Percentiles rank a stretch among this genome's conserved stretches.
Evolutionary conservation across 1,140 invertebrate species (phyloP).

Genomic region (Drosophila willistoni): DNA sequence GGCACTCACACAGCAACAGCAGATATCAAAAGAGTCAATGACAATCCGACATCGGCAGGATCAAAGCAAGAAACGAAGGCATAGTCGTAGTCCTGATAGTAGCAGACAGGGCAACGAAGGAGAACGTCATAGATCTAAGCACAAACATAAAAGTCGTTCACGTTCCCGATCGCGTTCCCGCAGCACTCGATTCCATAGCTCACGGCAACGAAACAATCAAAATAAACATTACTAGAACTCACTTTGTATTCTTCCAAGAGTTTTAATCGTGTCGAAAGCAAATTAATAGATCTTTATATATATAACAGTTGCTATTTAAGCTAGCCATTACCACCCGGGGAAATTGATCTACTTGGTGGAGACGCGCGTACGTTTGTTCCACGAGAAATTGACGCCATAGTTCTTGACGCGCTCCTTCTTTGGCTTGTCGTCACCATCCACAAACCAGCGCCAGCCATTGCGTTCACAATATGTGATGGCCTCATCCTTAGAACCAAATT

Average conservation of each 20-base stretch:
- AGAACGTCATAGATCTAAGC: neutral
- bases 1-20: constrained; percentile 45
- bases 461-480: constrained; percentile 97
- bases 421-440: constrained; percentile 89
- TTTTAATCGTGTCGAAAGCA: neutral
- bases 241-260: neutral
- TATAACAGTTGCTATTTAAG: constrained; percentile 21
- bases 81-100: constrained; percentile 13
- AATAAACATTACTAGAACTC: constrained; percentile 9
- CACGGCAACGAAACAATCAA: neutral
- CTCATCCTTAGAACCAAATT: constrained; percentile 92
- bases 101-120: neutral
- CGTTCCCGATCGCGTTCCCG: constrained; percentile 8
- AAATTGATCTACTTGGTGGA: constrained; percentile 92
- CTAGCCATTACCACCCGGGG: neutral
- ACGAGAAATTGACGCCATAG: constrained; percentile 97
- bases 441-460: constrained; percentile 95
- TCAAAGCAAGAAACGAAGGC: constrained; percentile 1
- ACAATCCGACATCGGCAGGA: neutral
- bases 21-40: neutral
- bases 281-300: constrained; percentile 27
- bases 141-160: constrained; percentile 9
- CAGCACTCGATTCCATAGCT: constrained; percentile 3
- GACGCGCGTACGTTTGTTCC: constrained; percentile 96
- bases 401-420: constrained; percentile 92